Conservation (phyloP, 2,797 vertebrate species). For the Pelodytes ibericus region DNA sequence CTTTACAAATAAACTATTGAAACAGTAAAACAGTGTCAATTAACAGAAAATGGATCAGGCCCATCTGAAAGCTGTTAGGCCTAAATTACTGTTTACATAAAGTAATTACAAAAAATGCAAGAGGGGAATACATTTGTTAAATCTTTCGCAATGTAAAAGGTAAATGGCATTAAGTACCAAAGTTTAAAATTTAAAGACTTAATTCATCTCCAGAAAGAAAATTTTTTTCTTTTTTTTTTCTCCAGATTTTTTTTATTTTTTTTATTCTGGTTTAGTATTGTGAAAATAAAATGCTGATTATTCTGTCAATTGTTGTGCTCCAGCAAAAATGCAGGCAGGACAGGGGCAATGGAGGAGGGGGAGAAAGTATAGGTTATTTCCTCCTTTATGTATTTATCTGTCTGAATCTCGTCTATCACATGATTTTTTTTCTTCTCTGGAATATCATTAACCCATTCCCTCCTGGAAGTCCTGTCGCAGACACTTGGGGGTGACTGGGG, state of each 20-base stretch:
- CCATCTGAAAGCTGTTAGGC: constrained; percentile 55
- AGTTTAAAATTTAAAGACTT: background rate
- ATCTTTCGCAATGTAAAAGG: constrained; percentile 27
- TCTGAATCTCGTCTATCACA: no score
- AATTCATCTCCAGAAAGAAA: background rate
- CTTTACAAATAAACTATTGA: constrained; percentile 47
- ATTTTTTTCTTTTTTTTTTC: no score
- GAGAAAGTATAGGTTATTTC: no score
- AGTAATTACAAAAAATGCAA: constrained; percentile 34
- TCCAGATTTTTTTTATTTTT: no score
- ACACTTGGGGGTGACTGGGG: no score
- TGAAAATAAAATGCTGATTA: background rate
- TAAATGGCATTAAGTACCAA: constrained; percentile 10
- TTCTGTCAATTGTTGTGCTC: no score
- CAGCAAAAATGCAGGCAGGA: no score
- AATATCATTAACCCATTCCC: no score
- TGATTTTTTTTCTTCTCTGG: no score
- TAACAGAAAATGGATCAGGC: constrained; percentile 32
- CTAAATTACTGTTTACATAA: constrained; percentile 52
- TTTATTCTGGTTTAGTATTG: background rate
- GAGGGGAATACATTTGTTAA: constrained; percentile 27
- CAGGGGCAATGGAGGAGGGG: no score
- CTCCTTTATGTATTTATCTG: no score
- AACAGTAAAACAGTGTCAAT: constrained; percentile 36
- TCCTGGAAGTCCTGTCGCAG: no score